These are phyloP conservation scores for Coenonympha arcania DNA, from an alignment of 2,888 invertebrate genomes.

Conservation along the genomic window DNA sequence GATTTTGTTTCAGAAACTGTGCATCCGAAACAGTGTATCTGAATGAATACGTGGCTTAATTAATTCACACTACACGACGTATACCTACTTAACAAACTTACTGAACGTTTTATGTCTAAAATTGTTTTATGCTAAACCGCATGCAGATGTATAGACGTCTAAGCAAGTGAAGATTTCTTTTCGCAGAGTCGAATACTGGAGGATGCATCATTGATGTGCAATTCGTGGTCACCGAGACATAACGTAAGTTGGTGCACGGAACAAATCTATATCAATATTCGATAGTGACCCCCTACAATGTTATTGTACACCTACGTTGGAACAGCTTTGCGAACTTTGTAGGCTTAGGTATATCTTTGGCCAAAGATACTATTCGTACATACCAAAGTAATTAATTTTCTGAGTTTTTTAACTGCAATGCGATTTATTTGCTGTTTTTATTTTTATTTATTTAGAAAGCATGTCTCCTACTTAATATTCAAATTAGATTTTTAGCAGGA, in stretches of 20 bases:
- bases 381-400: constrained; percentile 1
- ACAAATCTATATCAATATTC: background rate
- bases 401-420: constrained; percentile 10
- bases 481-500: too few relatives aligned
- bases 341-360: constrained; percentile 60
- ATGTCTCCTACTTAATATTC: background rate
- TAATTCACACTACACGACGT: too few relatives aligned
- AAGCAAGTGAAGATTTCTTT: constrained; percentile 48
- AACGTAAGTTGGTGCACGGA: constrained; percentile 79
- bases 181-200: constrained; percentile 92
- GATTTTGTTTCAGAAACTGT: too few relatives aligned
- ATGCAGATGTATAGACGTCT: constrained; percentile 34
- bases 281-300: background rate
- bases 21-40: too few relatives aligned
- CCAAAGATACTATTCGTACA: constrained; percentile 56
- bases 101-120: background rate
- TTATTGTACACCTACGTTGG: constrained; percentile 7
- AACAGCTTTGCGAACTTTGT: constrained; percentile 44
- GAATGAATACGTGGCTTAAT: too few relatives aligned
- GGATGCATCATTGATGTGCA: constrained; percentile 92
- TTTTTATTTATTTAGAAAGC: constrained; percentile 2
- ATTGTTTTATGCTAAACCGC: constrained; percentile 20
- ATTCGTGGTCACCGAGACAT: constrained; percentile 92
- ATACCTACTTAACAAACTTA: too few relatives aligned
- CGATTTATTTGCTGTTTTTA: constrained; percentile 15